Conservation (phyloP, 1,140 invertebrate species). For the Araneus ventricosus region DNA sequence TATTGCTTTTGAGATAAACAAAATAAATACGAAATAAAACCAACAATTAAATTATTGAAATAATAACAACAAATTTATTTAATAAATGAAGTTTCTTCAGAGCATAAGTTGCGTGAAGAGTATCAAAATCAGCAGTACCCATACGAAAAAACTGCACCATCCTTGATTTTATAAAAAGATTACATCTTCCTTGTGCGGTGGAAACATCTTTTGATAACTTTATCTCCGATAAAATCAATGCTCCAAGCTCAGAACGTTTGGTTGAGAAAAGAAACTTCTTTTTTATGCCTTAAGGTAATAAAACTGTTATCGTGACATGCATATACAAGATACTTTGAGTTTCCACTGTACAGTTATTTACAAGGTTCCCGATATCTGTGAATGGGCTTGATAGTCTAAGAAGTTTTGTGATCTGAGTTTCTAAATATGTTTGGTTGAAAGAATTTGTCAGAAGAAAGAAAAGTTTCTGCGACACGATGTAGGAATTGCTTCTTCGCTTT, state of each 20-base stretch:
- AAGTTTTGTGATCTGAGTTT: background rate
- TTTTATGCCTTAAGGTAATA: background rate
- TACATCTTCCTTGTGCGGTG: background rate
- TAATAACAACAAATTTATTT: background rate
- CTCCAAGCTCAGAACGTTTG: background rate
- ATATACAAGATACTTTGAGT: background rate
- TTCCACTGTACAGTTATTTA: background rate
- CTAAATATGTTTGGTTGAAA: background rate
- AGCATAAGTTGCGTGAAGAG: background rate
- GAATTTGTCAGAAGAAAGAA: background rate
- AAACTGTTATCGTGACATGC: constrained; percentile 45
- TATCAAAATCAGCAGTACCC: background rate
- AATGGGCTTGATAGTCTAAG: background rate
- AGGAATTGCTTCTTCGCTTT: background rate
- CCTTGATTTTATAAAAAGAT: constrained; percentile 42
- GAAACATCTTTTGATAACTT: constrained; percentile 46
- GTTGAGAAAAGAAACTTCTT: background rate
- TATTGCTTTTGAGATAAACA: too few relatives aligned
- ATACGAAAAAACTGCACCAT: background rate
- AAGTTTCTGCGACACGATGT: background rate
- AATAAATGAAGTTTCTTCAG: background rate
- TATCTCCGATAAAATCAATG: constrained; percentile 48
- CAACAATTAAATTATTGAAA: background rate
- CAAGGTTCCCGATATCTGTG: constrained; percentile 13
- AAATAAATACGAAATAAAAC: background rate